These are phyloP conservation scores for Campaea margaritaria DNA, from an alignment of 2,888 invertebrate genomes.

Conservation along the genomic window DNA sequence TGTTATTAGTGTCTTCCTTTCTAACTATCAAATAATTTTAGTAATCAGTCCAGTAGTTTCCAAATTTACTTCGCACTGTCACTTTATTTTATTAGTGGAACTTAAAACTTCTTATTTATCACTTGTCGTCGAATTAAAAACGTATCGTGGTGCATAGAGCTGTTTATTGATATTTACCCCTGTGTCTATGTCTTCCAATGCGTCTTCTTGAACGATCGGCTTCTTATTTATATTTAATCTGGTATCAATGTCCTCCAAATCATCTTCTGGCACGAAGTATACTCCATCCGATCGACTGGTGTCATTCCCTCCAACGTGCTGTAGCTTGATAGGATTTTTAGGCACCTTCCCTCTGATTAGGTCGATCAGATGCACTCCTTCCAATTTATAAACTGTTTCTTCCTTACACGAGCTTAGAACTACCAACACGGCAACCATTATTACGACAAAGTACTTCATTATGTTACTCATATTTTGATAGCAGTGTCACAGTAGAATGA, in stretches of 20 bases:
- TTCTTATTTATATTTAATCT: not conserved
- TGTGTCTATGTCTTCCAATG: constrained; percentile 16
- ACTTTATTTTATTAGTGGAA: no score
- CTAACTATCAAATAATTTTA: no score
- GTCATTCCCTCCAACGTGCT: constrained; percentile 47
- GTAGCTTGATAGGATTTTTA: constrained; percentile 35
- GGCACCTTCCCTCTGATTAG: constrained; percentile 51
- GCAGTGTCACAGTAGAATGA: constrained; percentile 19
- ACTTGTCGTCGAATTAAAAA: no score
- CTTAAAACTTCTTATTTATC: no score
- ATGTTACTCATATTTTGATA: not conserved
- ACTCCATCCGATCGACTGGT: constrained; percentile 55
- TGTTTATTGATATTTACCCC: not conserved
- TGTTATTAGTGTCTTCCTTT: no score
- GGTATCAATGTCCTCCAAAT: constrained; percentile 16
- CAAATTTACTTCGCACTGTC: no score
- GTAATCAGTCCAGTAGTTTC: no score
- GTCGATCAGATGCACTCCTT: constrained; percentile 51
- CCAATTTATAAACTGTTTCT: constrained; percentile 45
- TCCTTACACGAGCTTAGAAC: constrained; percentile 45
- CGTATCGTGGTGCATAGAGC: no score
- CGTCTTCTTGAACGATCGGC: constrained; percentile 53
- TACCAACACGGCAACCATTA: constrained; percentile 32
- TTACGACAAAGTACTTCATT: constrained; percentile 19
- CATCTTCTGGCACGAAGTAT: constrained; percentile 58